Conservation (phyloP, 2,888 invertebrate genomes). For the Drosophila flavopinicola region DNA sequence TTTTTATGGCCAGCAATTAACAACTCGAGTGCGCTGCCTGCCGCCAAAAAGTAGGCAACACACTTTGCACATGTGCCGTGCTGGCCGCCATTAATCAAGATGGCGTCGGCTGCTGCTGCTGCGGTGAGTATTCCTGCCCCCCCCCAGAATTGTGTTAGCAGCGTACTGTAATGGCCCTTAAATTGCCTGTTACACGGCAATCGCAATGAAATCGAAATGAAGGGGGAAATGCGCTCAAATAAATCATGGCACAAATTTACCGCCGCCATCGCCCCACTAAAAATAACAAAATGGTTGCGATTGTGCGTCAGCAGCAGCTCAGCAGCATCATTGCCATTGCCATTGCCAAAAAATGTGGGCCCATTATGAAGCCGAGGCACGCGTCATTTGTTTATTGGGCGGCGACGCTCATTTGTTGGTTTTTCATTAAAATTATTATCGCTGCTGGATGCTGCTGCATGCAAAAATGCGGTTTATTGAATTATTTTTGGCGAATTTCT, state of each 20-base stretch:
- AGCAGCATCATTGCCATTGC: slow-evolving; percentile 8
- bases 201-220: slow-evolving; percentile 68
- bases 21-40: slow-evolving; percentile 50
- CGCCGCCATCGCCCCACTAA: slow-evolving; percentile 18
- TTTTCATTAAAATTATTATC: slow-evolving; percentile 54
- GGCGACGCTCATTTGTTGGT: slow-evolving; percentile 37
- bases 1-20: slow-evolving; percentile 74
- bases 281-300: slow-evolving; percentile 29
- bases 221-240: slow-evolving; percentile 58
- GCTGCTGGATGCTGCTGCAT: slow-evolving; percentile 17
- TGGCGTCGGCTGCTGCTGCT: slow-evolving; percentile 42
- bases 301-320: slow-evolving; percentile 35
- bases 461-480: slow-evolving; percentile 52
- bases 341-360: slow-evolving; percentile 12
- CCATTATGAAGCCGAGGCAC: slow-evolving; percentile 26
- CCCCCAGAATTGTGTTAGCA: too few relatives aligned
- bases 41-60: slow-evolving; percentile 61
- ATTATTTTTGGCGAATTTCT: slow-evolving; percentile 35
- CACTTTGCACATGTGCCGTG: slow-evolving; percentile 66
- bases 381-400: slow-evolving; percentile 41
- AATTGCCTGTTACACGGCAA: slow-evolving; percentile 65
- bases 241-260: slow-evolving; percentile 56
- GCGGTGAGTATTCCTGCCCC: background rate
- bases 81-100: slow-evolving; percentile 63
- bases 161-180: slow-evolving; percentile 38